phyloP scores from a whole-genome alignment of 2,797 vertebrate species.

The Lagorchestes hirsutus region DNA sequence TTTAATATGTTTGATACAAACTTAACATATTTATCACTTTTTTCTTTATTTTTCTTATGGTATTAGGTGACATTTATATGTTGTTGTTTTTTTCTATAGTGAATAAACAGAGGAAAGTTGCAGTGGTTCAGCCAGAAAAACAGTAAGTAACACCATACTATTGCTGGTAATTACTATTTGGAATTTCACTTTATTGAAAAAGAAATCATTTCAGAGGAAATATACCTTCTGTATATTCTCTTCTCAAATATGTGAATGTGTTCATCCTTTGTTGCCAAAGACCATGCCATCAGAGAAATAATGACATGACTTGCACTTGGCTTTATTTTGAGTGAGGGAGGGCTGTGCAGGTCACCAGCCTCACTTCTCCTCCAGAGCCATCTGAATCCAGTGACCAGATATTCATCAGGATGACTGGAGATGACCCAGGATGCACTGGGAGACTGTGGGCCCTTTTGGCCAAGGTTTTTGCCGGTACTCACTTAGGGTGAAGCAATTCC shows the following conservation, averaged over 20 bases:
- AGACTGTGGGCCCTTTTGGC: no score
- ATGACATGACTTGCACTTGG: no score
- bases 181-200: conserved; percentile 59
- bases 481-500: no score
- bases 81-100: conserved; percentile 86
- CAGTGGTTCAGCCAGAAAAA: conserved; percentile 97
- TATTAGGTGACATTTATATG: neutral
- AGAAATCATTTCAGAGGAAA: conserved; percentile 30
- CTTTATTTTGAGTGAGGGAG: no score
- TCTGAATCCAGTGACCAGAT: no score
- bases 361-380: no score
- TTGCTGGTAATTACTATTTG: conserved; percentile 50
- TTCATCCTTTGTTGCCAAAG: no score
- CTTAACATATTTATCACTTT: conserved; percentile 6
- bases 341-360: no score
- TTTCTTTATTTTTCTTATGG: conserved; percentile 52
- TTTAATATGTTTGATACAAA: conserved; percentile 38
- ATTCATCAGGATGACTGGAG: no score
- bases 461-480: no score
- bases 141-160: conserved; percentile 90
- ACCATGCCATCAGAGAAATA: no score
- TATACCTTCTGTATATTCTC: conserved; percentile 22
- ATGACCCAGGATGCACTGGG: no score
- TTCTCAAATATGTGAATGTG: conserved; percentile 6
- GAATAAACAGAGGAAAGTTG: conserved; percentile 94